phyloP scores from a whole-genome alignment of 1,140 invertebrate genomes.

The Drepana arcuata region DNA sequence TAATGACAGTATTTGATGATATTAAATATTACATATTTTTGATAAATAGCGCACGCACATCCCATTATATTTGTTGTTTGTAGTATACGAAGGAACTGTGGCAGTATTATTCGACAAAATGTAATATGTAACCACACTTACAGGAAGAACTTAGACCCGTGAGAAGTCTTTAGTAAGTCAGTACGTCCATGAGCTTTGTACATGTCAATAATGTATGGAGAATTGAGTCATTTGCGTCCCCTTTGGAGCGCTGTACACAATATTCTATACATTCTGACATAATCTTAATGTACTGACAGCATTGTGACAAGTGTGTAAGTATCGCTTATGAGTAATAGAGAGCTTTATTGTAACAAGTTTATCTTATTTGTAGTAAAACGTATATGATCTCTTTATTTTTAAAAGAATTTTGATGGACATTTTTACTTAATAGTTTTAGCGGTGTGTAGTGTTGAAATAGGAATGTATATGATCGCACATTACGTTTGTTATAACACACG shows the following conservation, averaged over 20 bases:
- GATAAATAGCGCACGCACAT: neutral
- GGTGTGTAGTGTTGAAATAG: slow-evolving; percentile 45
- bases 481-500: slow-evolving; percentile 34
- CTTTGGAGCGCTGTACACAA: too few species aligned
- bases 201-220: too few species aligned
- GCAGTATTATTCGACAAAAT: too few species aligned
- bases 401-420: slow-evolving; percentile 69
- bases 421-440: slow-evolving; percentile 68
- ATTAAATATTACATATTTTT: neutral
- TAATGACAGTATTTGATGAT: too few species aligned
- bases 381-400: slow-evolving; percentile 69
- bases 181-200: too few species aligned
- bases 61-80: slow-evolving; percentile 9
- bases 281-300: too few species aligned
- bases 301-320: slow-evolving; percentile 34
- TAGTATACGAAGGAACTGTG: too few species aligned
- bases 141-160: too few species aligned
- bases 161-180: too few species aligned
- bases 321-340: slow-evolving; percentile 44
- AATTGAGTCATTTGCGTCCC: too few species aligned
- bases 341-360: slow-evolving; percentile 62
- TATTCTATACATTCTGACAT: too few species aligned
- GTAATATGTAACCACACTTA: too few species aligned
- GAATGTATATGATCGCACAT: slow-evolving; percentile 41
- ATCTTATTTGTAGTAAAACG: slow-evolving; percentile 58